Evolutionary conservation across 2,113 vertebrate genomes (phyloP), one percentile per base, ranked within the genome.

Genomic region (Thryonomys swinderianus): DNA sequence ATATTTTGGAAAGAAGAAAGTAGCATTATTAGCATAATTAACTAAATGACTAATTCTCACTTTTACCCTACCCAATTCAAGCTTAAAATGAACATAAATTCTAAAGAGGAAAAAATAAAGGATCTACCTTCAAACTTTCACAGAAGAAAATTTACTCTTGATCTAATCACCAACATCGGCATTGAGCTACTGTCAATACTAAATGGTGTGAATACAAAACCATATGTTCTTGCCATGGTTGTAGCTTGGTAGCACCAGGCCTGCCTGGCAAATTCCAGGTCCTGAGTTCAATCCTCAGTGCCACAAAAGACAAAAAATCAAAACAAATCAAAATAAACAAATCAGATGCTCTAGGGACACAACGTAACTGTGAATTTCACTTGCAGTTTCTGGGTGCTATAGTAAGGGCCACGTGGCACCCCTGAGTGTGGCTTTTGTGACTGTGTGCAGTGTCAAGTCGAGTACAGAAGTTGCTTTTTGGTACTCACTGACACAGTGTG

Each of bases 11-110:
- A 83, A 51, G 67, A 89, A 93, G 18, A 53, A 94, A 86, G 40
- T 76, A 69, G 3, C 51, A 87, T 53, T 90, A 86, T 79, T 23
- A 81, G 27, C 30, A 91, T 53, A 84, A 21, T 94, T 83, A 91
- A 61, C n/a, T 85, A 93, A 94, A 94, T 94, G 42, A 80, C 67
- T 85, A 91, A 82, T 78, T 96, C 73, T 55, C 57, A 93, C 61
- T 74, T 86, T 94, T 93, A 42, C 34, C 12, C 57, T 61, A 88
- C 84, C 34, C 9, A 85, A 87, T 37, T n/a, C 12, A 45, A 25
- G 0, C 21, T 23, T 85, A 64, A 95, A 94, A 82, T 86, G 74
- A 86, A 59, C n/a, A 42, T 53, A 37, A 91, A 74, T 37, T 84
- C 53, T 73, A 42, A 93, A 53, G 32, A 57, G 94, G 27, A 61